phyloP scores from a whole-genome alignment of 2,888 invertebrate genomes.

The Crepidodera aurea region DNA sequence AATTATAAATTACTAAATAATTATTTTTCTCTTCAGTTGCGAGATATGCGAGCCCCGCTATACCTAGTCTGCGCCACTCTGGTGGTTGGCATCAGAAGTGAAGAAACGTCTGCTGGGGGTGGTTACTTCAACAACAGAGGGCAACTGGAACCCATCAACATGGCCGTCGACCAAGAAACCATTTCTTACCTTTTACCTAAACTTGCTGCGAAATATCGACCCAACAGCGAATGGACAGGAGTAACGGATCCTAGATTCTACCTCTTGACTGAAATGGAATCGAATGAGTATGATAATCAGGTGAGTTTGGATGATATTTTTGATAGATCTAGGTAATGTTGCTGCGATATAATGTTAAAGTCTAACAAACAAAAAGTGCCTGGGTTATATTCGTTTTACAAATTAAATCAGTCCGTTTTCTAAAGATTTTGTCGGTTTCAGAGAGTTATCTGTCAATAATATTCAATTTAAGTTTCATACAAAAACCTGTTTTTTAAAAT shows the following conservation, averaged over 20 bases:
- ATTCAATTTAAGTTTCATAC: too few relatives aligned
- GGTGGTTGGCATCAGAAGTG: conserved; percentile 54
- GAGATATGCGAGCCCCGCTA: conserved; percentile 56
- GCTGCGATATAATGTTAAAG: too few relatives aligned
- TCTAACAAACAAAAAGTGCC: too few relatives aligned
- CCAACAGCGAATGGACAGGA: conserved; percentile 56
- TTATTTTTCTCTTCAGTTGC: too few relatives aligned
- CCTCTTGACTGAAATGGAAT: conserved; percentile 58
- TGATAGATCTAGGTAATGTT: too few relatives aligned
- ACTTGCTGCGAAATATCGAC: conserved; percentile 65
- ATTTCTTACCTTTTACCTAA: conserved; percentile 62
- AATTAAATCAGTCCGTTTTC: too few relatives aligned
- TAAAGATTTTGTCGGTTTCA: too few relatives aligned
- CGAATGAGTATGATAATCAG: conserved; percentile 26
- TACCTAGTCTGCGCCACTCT: conserved; percentile 58
- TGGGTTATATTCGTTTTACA: too few relatives aligned
- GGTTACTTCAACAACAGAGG: conserved; percentile 39
- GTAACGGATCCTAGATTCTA: conserved; percentile 60
- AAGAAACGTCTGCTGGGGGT: conserved; percentile 41
- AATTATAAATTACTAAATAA: too few relatives aligned
- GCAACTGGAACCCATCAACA: conserved; percentile 54
- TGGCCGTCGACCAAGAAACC: conserved; percentile 58
- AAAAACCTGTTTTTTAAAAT: too few relatives aligned
- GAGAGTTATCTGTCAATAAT: too few relatives aligned
- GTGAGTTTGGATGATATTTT: conserved; percentile 19